Percentiles rank a stretch among this genome's conserved stretches.
Conservation (phyloP, 1,140 invertebrate genomes). For the Lasaia peninsularis region DNA sequence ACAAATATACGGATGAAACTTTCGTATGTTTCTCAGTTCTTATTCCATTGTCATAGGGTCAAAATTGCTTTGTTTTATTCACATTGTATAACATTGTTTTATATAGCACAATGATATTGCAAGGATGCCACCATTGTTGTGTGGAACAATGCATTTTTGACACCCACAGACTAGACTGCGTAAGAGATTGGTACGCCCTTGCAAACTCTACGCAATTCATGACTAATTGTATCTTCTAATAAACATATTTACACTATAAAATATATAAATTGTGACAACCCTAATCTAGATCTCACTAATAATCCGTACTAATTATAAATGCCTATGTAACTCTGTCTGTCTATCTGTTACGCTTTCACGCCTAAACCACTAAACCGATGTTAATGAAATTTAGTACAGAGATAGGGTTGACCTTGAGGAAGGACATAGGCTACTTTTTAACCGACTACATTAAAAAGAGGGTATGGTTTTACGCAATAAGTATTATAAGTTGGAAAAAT, state of each 20-base stretch:
- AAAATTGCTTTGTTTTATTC: conserved; percentile 21
- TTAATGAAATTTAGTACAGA: too few species aligned
- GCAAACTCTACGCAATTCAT: conserved; percentile 39
- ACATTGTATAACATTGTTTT: conserved; percentile 19
- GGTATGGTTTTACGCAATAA: too few species aligned
- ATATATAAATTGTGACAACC: too few species aligned
- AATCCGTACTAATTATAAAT: too few species aligned
- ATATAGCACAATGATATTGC: conserved; percentile 32
- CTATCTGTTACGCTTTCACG: too few species aligned
- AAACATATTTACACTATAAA: background rate
- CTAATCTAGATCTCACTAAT: too few species aligned
- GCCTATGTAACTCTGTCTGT: too few species aligned
- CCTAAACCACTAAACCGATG: too few species aligned
- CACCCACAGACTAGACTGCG: conserved; percentile 45
- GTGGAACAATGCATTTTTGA: conserved; percentile 51
- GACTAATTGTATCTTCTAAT: conserved; percentile 30
- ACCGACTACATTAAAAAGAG: too few species aligned
- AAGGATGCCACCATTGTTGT: conserved; percentile 56
- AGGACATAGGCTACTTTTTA: too few species aligned
- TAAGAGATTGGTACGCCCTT: conserved; percentile 47
- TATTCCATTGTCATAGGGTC: conserved; percentile 11
- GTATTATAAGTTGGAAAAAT: too few species aligned
- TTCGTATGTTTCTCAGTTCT: conserved; percentile 18
- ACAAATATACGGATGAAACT: conserved; percentile 1
- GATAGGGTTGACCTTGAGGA: too few species aligned